Evolutionary conservation across 2,888 invertebrate genomes (phyloP).

Genomic region (Heliconius ethilla): DNA sequence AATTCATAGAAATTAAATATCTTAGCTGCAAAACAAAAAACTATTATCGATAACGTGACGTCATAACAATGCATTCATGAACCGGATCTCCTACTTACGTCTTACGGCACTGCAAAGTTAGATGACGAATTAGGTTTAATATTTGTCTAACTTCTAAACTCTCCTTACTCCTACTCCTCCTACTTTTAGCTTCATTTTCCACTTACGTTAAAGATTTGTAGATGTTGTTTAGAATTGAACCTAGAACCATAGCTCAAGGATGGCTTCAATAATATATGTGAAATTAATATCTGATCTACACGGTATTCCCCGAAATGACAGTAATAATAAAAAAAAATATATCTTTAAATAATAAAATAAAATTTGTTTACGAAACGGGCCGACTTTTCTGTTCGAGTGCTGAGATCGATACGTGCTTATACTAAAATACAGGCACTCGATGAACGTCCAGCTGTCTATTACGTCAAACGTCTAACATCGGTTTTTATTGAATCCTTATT

Average conservation of each 20-base stretch:
- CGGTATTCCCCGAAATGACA: neutral
- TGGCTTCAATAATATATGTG: neutral
- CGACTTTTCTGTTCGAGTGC: constrained; percentile 9
- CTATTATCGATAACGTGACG: too few relatives aligned
- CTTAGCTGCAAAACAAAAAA: too few relatives aligned
- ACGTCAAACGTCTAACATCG: constrained; percentile 57
- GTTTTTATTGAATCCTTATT: constrained; percentile 26
- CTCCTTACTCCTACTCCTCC: too few relatives aligned
- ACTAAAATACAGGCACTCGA: constrained; percentile 63
- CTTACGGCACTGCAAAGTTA: too few relatives aligned
- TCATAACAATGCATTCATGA: too few relatives aligned
- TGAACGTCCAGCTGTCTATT: constrained; percentile 60
- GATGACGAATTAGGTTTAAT: too few relatives aligned
- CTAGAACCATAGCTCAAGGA: neutral
- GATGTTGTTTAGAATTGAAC: neutral
- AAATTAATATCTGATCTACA: constrained; percentile 10
- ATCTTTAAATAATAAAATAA: constrained; percentile 12
- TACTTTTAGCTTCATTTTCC: too few relatives aligned
- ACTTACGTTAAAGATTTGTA: too few relatives aligned
- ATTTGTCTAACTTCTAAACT: too few relatives aligned
- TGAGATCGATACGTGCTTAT: constrained; percentile 9
- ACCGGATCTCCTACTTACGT: too few relatives aligned
- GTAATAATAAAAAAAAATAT: constrained; percentile 18
- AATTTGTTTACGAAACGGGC: constrained; percentile 16
- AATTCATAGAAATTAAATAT: too few relatives aligned